Percentiles rank a stretch among this genome's conserved stretches.
phyloP scores from a whole-genome alignment of 2,888 invertebrate genomes.

The Lycia hirtaria region DNA sequence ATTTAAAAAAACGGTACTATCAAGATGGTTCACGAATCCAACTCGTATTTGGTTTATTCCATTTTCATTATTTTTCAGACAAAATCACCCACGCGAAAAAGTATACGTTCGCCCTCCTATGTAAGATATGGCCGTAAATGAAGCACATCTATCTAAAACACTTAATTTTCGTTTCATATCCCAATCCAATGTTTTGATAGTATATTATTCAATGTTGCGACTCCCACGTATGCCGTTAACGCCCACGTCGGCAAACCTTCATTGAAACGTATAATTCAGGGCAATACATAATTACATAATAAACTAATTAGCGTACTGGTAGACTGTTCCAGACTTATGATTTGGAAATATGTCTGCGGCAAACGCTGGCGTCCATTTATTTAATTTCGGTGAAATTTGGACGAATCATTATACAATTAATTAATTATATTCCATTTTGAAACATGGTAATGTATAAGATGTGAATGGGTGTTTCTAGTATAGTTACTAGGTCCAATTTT shows the following conservation, averaged over 20 bases:
- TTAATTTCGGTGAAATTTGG: neutral
- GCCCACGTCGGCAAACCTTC: constrained; percentile 2
- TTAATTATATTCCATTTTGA: neutral
- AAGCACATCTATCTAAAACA: too few species aligned
- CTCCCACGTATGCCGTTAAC: constrained; percentile 9
- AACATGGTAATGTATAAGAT: neutral
- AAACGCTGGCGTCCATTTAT: constrained; percentile 3
- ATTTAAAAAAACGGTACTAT: too few species aligned
- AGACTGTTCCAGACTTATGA: constrained; percentile 9
- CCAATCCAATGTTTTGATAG: neutral
- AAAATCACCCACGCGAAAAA: too few species aligned
- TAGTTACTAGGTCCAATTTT: too few species aligned
- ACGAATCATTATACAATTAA: neutral
- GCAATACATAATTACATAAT: constrained; percentile 19
- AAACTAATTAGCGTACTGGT: too few species aligned
- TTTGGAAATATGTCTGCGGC: constrained; percentile 14
- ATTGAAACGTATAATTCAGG: constrained; percentile 15
- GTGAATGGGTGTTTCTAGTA: too few species aligned
- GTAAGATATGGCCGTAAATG: too few species aligned
- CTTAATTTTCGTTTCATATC: neutral
- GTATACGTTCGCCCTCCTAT: too few species aligned
- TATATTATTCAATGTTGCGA: neutral
- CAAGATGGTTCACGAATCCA: too few species aligned
- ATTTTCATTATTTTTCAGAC: too few species aligned
- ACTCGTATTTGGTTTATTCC: too few species aligned